Conservation (phyloP, 2,888 invertebrate genomes). For the Drosophila mayaguana region DNA sequence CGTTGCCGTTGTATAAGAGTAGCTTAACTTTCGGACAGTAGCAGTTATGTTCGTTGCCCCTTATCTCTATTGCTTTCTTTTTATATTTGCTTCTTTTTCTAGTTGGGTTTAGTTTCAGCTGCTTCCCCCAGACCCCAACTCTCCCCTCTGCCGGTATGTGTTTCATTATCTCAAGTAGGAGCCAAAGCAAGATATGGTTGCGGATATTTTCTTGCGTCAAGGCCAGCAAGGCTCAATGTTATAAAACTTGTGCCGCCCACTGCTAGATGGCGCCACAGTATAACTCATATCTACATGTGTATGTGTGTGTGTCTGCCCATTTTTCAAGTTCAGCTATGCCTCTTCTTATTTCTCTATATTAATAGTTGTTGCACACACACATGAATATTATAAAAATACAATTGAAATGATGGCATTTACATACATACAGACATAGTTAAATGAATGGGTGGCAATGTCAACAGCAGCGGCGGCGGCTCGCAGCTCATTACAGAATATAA, state of each 20-base stretch:
- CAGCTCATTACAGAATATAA: slow-evolving; percentile 61
- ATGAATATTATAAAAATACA: slow-evolving; percentile 54
- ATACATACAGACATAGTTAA: slow-evolving; percentile 45
- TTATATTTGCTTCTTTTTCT: slow-evolving; percentile 3
- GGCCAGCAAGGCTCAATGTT: slow-evolving; percentile 42
- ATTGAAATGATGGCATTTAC: slow-evolving; percentile 63
- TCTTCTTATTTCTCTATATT: slow-evolving; percentile 23
- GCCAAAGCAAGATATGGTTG: slow-evolving; percentile 27
- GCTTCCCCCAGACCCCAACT: not conserved
- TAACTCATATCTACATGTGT: not conserved
- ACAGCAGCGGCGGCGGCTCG: slow-evolving; percentile 33
- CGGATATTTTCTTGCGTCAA: slow-evolving; percentile 35
- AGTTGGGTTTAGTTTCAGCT: slow-evolving; percentile 26
- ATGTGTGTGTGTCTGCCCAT: slow-evolving; percentile 23
- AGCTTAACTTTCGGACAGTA: slow-evolving; percentile 3
- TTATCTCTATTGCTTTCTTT: slow-evolving; percentile 26
- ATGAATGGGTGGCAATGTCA: slow-evolving; percentile 67
- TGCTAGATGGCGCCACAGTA: slow-evolving; percentile 53
- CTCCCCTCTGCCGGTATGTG: not conserved
- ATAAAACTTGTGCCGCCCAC: slow-evolving; percentile 32
- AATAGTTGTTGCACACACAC: slow-evolving; percentile 18
- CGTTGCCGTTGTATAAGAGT: slow-evolving; percentile 17
- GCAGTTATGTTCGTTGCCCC: not conserved
- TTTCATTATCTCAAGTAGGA: slow-evolving; percentile 51
- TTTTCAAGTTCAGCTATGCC: slow-evolving; percentile 55